A percentile compares a stretch with the other conserved stretches of the same genome.
Evolutionary conservation across 2,113 vertebrate species (phyloP).

Genomic region (Melanerpes aurifrons): DNA sequence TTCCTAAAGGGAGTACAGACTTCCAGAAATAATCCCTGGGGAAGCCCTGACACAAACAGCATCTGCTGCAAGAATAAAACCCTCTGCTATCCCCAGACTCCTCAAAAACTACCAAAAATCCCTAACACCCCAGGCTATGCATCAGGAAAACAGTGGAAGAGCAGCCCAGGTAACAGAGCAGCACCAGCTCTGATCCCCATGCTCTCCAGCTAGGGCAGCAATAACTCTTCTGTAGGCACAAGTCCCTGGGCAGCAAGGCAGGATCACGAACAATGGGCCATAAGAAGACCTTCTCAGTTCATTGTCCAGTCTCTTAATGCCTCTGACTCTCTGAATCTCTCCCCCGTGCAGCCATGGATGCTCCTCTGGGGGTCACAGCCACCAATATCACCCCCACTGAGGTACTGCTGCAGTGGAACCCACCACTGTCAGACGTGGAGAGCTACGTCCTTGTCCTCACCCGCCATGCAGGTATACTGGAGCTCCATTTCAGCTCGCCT

Average conservation of each 20-base stretch:
- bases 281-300: not conserved
- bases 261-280: fast-evolving
- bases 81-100: not conserved
- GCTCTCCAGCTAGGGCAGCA: not conserved
- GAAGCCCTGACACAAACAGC: not conserved
- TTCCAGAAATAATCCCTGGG: conserved; percentile 29
- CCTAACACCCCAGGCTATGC: not conserved
- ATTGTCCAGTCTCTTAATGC: not conserved
- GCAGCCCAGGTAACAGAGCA: not conserved
- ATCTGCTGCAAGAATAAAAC: conserved; percentile 14
- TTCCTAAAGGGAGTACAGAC: not conserved
- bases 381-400: conserved; percentile 91
- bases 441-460: conserved; percentile 90
- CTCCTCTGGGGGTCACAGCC: conserved; percentile 84
- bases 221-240: not conserved
- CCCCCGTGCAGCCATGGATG: conserved; percentile 88
- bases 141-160: not conserved
- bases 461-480: conserved; percentile 77
- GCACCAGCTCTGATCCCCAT: not conserved
- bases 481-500: not conserved
- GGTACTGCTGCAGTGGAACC: conserved; percentile 89
- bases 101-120: not conserved
- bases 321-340: not conserved
- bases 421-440: conserved; percentile 86
- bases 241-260: not conserved